phyloP scores from a whole-genome alignment of 2,113 vertebrate species.

The Thymallus thymallus region DNA sequence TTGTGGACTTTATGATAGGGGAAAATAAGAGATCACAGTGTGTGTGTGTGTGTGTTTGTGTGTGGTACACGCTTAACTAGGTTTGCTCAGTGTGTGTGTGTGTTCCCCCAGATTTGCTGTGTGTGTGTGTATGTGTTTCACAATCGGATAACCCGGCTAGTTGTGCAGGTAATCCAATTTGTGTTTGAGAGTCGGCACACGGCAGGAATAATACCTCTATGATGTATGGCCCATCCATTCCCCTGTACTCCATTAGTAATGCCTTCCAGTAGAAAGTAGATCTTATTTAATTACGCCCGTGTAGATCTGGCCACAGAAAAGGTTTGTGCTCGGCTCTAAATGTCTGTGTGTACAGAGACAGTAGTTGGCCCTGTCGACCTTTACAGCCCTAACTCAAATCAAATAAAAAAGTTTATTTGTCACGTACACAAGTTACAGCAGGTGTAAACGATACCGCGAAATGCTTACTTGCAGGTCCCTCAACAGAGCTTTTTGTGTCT shows the following conservation, averaged over 20 bases:
- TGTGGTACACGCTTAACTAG: neutral
- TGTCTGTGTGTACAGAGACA: constrained; percentile 10
- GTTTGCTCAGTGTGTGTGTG: neutral
- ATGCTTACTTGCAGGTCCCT: too few species aligned
- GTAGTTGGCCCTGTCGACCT: neutral
- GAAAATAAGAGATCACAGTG: constrained; percentile 13
- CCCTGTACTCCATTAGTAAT: constrained; percentile 50
- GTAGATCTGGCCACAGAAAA: neutral
- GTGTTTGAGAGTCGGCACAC: constrained; percentile 48
- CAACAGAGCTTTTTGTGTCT: neutral
- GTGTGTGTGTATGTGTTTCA: constrained; percentile 28
- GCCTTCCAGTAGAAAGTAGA: constrained; percentile 26
- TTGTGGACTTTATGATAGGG: constrained; percentile 54
- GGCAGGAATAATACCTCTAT: constrained; percentile 50
- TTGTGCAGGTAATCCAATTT: constrained; percentile 66
- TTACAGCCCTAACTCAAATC: neutral
- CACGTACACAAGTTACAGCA: too few species aligned
- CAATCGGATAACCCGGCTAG: constrained; percentile 28
- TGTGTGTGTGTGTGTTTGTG: constrained; percentile 12
- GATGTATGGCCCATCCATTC: constrained; percentile 60
- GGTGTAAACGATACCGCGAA: too few species aligned
- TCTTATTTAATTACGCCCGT: constrained; percentile 38
- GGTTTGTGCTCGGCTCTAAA: constrained; percentile 13
- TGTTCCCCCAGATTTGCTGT: neutral
- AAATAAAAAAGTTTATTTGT: neutral